Evolutionary conservation across 2,113 vertebrate species (phyloP).

Genomic region (Psittacus erithacus): DNA sequence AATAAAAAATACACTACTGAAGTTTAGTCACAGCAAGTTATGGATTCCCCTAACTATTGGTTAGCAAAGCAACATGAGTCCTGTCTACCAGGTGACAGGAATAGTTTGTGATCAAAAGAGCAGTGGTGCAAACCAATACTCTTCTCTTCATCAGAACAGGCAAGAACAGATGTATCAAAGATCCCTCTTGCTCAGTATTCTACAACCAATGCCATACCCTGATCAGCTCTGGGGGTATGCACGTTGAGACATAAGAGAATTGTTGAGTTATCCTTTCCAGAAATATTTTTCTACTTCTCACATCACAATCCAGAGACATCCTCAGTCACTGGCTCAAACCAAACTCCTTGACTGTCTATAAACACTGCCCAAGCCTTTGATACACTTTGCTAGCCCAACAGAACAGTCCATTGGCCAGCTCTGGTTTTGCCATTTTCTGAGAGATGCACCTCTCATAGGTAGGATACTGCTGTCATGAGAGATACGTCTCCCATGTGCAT

Average conservation of each 20-base stretch:
- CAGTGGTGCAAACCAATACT: neutral
- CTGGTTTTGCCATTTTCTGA: neutral
- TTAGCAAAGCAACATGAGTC: neutral
- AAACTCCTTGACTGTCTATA: neutral
- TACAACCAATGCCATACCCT: neutral
- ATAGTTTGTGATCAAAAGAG: neutral
- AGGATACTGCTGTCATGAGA: neutral
- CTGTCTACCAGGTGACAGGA: neutral
- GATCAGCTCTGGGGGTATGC: neutral
- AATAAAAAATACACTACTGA: neutral
- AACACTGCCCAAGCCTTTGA: accelerated
- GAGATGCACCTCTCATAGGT: neutral
- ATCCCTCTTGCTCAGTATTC: neutral
- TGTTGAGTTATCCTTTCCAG: neutral
- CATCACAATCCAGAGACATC: neutral
- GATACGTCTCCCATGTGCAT: neutral
- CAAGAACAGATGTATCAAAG: neutral
- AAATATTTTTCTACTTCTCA: neutral
- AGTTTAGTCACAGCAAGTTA: neutral
- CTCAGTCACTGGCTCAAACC: neutral
- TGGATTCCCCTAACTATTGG: neutral
- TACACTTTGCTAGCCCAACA: neutral
- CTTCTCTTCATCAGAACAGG: neutral
- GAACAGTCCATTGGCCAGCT: neutral
- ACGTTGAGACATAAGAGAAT: neutral